Evolutionary conservation across 2,113 vertebrate genomes (phyloP), one percentile per base, ranked within the genome.

Genomic region (Oriolus oriolus): DNA sequence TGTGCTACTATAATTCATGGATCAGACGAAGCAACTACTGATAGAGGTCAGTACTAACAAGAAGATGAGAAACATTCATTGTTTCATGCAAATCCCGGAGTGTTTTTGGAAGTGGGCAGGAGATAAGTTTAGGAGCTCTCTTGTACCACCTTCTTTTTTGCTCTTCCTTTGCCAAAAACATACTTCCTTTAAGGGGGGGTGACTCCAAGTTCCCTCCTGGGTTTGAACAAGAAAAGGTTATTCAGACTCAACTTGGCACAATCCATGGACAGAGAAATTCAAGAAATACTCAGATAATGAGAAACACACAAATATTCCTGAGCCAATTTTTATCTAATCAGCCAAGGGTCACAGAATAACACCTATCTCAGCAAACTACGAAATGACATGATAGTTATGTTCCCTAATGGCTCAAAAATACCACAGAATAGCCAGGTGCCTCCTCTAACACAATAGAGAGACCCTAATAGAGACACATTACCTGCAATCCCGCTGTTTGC

Each of bases 381-480:
- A 83, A 94, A 83, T 91, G 9, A 39, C 78, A 89, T 27, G 37
- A 90, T 50, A 66, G 61, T 23, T n/a, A 66, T 88, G 81, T 7
- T 83, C 57, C 89, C 52, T 95, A 95, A 96, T 73, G 81, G 85
- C 73, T 90, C n/a, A 66, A 78, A 97, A 93, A 57, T 37, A 61
- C 39, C 41, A 47, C 64, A 63, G 53, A 77, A 90, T 11, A 81
- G 64, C 60, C 70, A 94, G 49, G 18, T 77, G 10, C 11, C 47
- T 44, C 31, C 47, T 74, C 52, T 70, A 82, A 52, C 39, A 78
- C 60, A 78, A 77, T 0, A 53, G 41, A 74, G 16, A 27, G 6
- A 61, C 13, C 53, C 33, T 91, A 80, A 86, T 12, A 92, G 52
- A 71, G 82, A 91, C 69, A 45, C 19, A 79, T 82, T 88, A 82